Evolutionary conservation across 2,113 vertebrate species (phyloP), one percentile per base, ranked within the genome.

Genomic region (Progne subis): DNA sequence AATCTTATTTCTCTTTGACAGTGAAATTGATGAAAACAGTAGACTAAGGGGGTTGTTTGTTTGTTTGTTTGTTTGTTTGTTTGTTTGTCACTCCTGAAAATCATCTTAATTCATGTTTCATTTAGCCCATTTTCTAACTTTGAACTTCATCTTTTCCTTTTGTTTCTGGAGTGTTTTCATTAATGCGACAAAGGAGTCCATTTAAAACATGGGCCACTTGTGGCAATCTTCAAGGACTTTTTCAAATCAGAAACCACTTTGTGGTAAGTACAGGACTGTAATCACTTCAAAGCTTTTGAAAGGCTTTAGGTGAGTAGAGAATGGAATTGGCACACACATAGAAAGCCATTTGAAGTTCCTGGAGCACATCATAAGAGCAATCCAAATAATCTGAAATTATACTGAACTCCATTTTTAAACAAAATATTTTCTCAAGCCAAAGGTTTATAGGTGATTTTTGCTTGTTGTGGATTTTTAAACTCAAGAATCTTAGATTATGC

Each of bases 221-320:
- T 77, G 49, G 86, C 39, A 46, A 5, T 61, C 77, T 77, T 86
- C 87, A 95, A 96, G 93, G 74, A 81, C 72, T 94, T 96, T 56
- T 71, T 81, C 70, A 87, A 93, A 96, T 72, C 67, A 76, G 91
- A 96, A 96, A 76, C n/a, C 49, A 55, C 60, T 95, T 88, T 76
- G 9, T 81, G 90, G 77, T 79, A 78, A 96, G 82, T 60, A 79
- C 24, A 76, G 69, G 53, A 94, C 75, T 94, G 52, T 6, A 55
- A 95, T 90, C 83, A 96, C 96, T 97, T 97, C 91, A 95, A 86
- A 95, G 88, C 26, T 57, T 96, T 81, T 95, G 84, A 94, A 98
- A 90, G 76, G 74, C 88, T 88, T 82, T 14, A 88, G 79, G 82
- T 90, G 95, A 94, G 76, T 83, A 90, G 31, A 68, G 46, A 96